Evolutionary conservation across 2,113 vertebrate genomes (phyloP), one percentile per base, ranked within the genome.

Genomic region (Salvelinus alpinus): DNA sequence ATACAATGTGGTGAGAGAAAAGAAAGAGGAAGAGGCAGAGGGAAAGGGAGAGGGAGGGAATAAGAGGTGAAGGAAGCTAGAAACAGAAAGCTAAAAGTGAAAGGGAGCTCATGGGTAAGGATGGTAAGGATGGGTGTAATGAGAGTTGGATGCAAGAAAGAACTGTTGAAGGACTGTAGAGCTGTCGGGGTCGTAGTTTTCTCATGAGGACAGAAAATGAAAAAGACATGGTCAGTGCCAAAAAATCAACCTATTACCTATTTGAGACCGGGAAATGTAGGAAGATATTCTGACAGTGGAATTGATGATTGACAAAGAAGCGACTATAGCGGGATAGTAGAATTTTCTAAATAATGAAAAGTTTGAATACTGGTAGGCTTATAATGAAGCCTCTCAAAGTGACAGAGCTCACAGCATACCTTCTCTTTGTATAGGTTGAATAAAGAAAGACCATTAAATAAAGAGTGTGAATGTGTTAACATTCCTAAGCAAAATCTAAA

Each of bases 31-130:
- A 24, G 44, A 44, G 84, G 85, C 31, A 6, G 31, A 34, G 31
- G 5, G 5, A 84, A 82, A 84, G 83, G 80, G 71, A 70, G 64
- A 80, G 24, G 62, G 70, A 78, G 76, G 77, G 76, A 79, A 74
- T 24, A 64, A 73, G 78, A 54, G 81, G 65, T 27, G 51, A 72
- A 67, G 57, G 34, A n/a, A 62, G 25, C 20, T 31, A 48, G 66
- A 22, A 8, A 60, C 13, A 70, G 44, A 31, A 44, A 16, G 60
- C 67, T 8, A 24, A 25, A 65, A 25, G 64, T 22, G 12, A 25
- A 64, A 64, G n/a, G 71, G 16, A 59, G 71, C 47, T 18, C 24
- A 20, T 29, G 38, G 38, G 38, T 44, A 44, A 12, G 44, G 44
- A 22, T 16, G 12, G 34, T 44, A 44, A 44, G 69, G 44, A 22